Base-by-base conservation (phyloP, 2,113 vertebrate genomes). In the Antidorcas marsupialis region DNA sequence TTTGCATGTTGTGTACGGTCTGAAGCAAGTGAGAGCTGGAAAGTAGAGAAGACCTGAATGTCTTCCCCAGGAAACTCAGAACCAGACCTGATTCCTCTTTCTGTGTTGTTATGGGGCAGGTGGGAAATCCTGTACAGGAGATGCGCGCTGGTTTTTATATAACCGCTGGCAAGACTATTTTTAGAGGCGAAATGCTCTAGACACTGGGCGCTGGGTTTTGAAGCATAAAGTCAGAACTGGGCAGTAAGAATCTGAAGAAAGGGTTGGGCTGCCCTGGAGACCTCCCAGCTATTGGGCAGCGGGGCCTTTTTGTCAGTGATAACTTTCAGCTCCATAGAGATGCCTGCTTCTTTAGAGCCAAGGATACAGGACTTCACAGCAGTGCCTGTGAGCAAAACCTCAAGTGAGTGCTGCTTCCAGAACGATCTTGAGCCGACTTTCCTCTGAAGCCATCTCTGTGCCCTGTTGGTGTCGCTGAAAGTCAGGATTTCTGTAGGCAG, bases 291-390 rank as follows among this genome's bases (percentile, higher is more conserved):
- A 30, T 45, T 79, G n/a, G 39, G 28, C 25, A 50, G 9, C 55
- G 12, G 55, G 53, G 23, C 45, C 76, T 27, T 50, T 88, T 39
- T 55, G 28, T 53, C 28, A 2, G 11, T 11, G 60, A 74, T 74
- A 21, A 43, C 21, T 52, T 79, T 82, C 28, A 39, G 30, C 43
- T 52, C 36, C 30, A 6, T 6, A 1, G 78, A 13, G 36, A 13
- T 52, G 52, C 39, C 27, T 53, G 8, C 2, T 3, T 23, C 13
- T 79, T 74, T 76, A 76, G 53, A 89, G 74, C 30, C 25, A 50
- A 67, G 19, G 43, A 36, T 10, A 0, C 16, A 10, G 52, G 45
- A 43, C 60, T 8, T 19, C 5, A 16, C 0, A 4, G 11, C 47
- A 28, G 12, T 50, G 21, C 52, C 55, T 74, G 23, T 8, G 28